Base-by-base conservation (phyloP, 2,797 vertebrate genomes). In the Falco peregrinus region DNA sequence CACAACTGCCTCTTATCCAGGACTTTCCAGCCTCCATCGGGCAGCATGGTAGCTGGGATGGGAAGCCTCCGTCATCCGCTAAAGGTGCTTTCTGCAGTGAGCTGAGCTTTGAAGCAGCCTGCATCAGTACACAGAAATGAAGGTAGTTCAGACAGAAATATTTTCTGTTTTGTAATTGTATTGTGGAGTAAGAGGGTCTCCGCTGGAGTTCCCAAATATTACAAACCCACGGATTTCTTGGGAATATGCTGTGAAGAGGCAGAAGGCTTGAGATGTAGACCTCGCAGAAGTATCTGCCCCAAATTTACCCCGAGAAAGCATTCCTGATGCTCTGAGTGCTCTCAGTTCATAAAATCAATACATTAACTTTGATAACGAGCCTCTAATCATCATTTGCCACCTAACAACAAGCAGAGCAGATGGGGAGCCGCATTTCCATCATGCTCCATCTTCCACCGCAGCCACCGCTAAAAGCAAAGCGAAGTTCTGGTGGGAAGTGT, bases 371-470 rank as follows among this genome's bases (percentile, higher is more conserved):
- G 79, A 74, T 92, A 89, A 94, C 29, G 18, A 93, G 80, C 70
- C 77, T 67, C 84, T 88, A 71, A 69, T 80, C 76, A 84, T 53
- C 93, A 25, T 71, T 95, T 73, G 76, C 90, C 79, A 71, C 84
- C 90, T 59, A 65, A 68, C 75, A 91, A 65, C 59, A 84, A 91
- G 78, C 68, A 16, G 60, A 93, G 82, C 90, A 94, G 78, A 84
- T 93, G 61, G 84, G 74, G 87, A 95, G 84, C 73, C 6, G 53
- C 69, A 11, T 84, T 92, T 81, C 91, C 83, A 90, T 77, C 91
- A 3, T 68, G 88, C 98, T 96, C 95, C 91, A 93, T 96, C 96
- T 98, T 93, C 93, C 95, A 92, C 65, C 12, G 13, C 82, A 96
- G 96, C 93, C 82, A 85, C 93, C 13, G 57, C 90, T 80, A 70